These are phyloP conservation scores for Panurus biarmicus DNA, from an alignment of 2,113 vertebrate species.

Conservation along the genomic window DNA sequence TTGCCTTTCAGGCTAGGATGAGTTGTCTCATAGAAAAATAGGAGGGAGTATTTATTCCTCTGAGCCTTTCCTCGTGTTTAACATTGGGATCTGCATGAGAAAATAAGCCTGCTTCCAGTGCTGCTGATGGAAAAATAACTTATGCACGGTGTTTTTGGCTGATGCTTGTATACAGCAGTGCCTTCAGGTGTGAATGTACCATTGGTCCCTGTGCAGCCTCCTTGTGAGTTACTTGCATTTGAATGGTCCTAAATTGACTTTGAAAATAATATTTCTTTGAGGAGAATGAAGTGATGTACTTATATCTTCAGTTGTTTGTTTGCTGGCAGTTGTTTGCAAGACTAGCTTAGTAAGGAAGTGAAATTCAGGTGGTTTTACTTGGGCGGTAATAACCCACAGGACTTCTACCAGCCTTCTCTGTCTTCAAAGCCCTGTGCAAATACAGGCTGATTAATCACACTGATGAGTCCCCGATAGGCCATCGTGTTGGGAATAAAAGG, in stretches of 20 bases:
- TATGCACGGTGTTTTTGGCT: fast-evolving
- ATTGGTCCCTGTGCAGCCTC: background rate
- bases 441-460: background rate
- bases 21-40: background rate
- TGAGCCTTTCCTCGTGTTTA: background rate
- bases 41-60: background rate
- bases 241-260: background rate
- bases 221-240: background rate
- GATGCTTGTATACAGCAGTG: background rate
- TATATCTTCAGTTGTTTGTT: background rate
- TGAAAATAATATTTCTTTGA: constrained; percentile 31
- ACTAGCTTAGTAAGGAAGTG: background rate
- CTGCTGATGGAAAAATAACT: background rate
- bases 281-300: background rate
- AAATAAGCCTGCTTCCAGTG: background rate
- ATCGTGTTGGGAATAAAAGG: background rate
- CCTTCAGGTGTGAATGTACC: background rate
- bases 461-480: background rate
- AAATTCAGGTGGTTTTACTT: background rate
- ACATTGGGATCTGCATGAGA: background rate
- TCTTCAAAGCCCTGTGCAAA: constrained; percentile 1
- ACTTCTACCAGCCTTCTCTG: background rate
- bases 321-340: background rate
- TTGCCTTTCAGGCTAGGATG: background rate
- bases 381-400: background rate